phyloP scores from a whole-genome alignment of 2,797 vertebrate species.

The Cirrhinus mrigala region DNA sequence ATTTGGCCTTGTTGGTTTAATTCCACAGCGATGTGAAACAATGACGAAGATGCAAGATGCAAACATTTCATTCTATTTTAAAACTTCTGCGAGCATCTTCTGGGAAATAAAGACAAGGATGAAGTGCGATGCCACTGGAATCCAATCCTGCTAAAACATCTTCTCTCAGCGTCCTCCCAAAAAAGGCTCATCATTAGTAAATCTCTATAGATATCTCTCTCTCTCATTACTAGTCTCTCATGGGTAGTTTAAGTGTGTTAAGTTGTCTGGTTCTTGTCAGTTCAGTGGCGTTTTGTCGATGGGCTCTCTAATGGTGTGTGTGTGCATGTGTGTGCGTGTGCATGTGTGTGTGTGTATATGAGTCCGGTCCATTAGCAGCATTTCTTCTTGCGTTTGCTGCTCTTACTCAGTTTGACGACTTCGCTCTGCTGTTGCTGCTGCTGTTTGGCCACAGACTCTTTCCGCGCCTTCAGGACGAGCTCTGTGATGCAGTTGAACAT shows the following conservation, averaged over 20 bases:
- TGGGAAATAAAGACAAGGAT: conserved; percentile 58
- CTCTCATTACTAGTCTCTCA: conserved; percentile 38
- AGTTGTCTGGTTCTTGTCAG: conserved; percentile 56
- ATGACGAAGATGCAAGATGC: conserved; percentile 65
- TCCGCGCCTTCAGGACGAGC: conserved; percentile 95
- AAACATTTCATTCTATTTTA: conserved; percentile 53
- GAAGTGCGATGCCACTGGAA: conserved; percentile 77
- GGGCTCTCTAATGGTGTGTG: conserved; percentile 28
- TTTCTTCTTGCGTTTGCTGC: conserved; percentile 98
- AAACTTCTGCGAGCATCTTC: conserved; percentile 71
- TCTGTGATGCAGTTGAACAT: conserved; percentile 99
- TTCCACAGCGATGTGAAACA: conserved; percentile 58
- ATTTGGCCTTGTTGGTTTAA: not conserved
- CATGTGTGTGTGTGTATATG: conserved; percentile 49
- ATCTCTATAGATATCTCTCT: conserved; percentile 37
- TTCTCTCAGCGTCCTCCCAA: conserved; percentile 32
- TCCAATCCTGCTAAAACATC: conserved; percentile 76
- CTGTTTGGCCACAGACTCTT: conserved; percentile 95
- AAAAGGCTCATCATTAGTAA: conserved; percentile 46
- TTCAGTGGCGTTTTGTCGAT: conserved; percentile 65
- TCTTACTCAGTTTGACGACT: conserved; percentile 97
- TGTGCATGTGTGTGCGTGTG: conserved; percentile 49
- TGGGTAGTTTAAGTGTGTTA: conserved; percentile 20
- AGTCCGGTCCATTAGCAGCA: conserved; percentile 89
- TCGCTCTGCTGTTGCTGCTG: conserved; percentile 98